A percentile compares a stretch with the other conserved stretches of the same genome.
phyloP scores from a whole-genome alignment of 2,113 vertebrate species.

The Coracopsis vasa region DNA sequence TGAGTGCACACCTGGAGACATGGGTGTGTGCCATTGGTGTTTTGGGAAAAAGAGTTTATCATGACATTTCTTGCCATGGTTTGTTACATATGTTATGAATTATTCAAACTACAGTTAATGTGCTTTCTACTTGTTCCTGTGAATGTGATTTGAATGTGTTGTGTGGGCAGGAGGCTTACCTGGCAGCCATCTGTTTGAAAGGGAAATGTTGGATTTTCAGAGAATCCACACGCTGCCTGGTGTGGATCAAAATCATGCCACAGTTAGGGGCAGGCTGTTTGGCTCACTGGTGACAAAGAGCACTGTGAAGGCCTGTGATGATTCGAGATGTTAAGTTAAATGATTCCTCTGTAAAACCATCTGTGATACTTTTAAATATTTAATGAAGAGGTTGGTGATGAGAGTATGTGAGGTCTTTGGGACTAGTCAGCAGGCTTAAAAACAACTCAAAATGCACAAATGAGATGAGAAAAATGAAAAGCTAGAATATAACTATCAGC shows the following conservation, averaged over 20 bases:
- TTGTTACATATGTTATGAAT: background rate
- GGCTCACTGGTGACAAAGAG: background rate
- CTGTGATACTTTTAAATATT: background rate
- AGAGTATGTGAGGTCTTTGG: background rate
- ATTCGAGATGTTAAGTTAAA: background rate
- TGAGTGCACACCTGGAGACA: background rate
- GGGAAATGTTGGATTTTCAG: background rate
- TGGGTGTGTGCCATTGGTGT: background rate
- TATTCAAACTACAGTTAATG: background rate
- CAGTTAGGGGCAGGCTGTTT: background rate
- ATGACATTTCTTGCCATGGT: background rate
- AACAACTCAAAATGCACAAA: background rate
- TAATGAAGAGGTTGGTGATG: background rate
- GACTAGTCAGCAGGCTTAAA: background rate
- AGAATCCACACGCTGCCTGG: background rate
- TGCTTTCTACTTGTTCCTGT: background rate
- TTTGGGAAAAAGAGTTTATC: background rate
- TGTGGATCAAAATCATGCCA: background rate
- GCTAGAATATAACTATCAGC: background rate
- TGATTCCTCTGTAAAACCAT: background rate
- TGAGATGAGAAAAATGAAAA: background rate
- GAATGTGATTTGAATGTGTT: background rate
- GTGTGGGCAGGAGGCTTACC: background rate
- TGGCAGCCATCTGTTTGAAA: background rate
- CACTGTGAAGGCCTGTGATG: background rate